These are phyloP conservation scores for Spea bombifrons DNA, from an alignment of 2,113 vertebrate genomes.

Conservation along the genomic window DNA sequence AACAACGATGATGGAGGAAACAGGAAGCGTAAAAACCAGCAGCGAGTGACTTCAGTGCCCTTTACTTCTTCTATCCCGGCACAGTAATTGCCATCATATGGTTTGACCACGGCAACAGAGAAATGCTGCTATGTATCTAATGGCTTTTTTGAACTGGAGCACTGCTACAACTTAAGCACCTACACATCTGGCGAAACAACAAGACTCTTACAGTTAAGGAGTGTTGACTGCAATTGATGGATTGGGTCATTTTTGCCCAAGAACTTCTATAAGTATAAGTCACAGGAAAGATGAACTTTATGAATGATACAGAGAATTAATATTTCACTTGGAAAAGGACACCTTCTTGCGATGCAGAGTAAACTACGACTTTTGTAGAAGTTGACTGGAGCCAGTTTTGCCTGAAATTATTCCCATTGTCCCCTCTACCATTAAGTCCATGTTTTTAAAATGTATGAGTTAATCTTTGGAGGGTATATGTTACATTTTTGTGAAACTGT, in stretches of 20 bases:
- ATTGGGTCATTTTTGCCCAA: neutral
- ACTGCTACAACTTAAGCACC: slow-evolving; percentile 46
- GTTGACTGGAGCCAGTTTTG: neutral
- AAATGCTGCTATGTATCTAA: slow-evolving; percentile 62
- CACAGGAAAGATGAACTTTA: slow-evolving; percentile 9
- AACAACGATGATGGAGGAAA: slow-evolving; percentile 68
- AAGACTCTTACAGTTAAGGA: slow-evolving; percentile 12
- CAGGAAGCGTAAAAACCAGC: slow-evolving; percentile 65
- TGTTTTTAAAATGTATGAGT: slow-evolving; percentile 60
- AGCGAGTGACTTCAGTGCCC: slow-evolving; percentile 64
- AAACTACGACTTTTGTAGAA: slow-evolving; percentile 10
- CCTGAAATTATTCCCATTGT: slow-evolving; percentile 39
- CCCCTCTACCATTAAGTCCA: slow-evolving; percentile 46
- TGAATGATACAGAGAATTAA: slow-evolving; percentile 17
- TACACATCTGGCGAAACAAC: slow-evolving; percentile 35
- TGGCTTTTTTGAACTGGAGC: slow-evolving; percentile 61
- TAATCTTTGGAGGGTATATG: slow-evolving; percentile 59
- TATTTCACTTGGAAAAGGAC: slow-evolving; percentile 15
- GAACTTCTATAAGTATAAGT: slow-evolving; percentile 15
- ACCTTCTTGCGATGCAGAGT: neutral
- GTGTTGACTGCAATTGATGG: slow-evolving; percentile 1
- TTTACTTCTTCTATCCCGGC: slow-evolving; percentile 64
- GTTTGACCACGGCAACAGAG: slow-evolving; percentile 51
- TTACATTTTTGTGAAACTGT: slow-evolving; percentile 54
- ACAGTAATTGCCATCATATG: slow-evolving; percentile 62